These are phyloP conservation scores for Rhabdophis nuchalis DNA, from an alignment of 2,797 vertebrate species.

Conservation along the genomic window DNA sequence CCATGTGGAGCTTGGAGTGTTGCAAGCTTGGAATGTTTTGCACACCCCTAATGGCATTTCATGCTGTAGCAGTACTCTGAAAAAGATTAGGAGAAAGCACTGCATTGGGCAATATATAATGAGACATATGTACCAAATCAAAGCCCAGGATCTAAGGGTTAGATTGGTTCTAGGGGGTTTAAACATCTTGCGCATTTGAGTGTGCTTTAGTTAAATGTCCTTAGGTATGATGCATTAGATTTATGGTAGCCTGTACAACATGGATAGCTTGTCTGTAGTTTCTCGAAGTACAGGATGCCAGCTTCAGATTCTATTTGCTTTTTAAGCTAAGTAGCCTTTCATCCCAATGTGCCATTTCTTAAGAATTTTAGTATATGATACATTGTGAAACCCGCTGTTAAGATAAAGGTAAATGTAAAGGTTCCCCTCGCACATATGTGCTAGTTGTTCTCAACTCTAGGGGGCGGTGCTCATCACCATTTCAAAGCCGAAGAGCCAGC, in stretches of 20 bases:
- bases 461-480: too few species aligned
- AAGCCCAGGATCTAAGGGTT: not conserved
- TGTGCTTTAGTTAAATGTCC: not conserved
- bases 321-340: not conserved
- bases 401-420: too few species aligned
- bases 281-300: too few species aligned
- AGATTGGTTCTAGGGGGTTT: not conserved
- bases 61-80: not conserved
- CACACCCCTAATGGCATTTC: not conserved
- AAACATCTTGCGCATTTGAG: not conserved
- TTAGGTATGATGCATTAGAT: not conserved
- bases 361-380: not conserved
- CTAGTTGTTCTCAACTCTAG: too few species aligned
- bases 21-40: not conserved
- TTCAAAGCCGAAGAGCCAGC: too few species aligned
- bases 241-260: not conserved
- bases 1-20: not conserved
- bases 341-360: not conserved
- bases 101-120: not conserved
- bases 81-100: not conserved
- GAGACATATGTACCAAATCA: not conserved
- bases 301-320: not conserved
- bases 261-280: not conserved
- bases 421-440: too few species aligned
- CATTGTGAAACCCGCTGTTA: not conserved